Evolutionary conservation across 2,888 invertebrate genomes (phyloP).

Genomic region (Spatulosminthurus flaviceps): DNA sequence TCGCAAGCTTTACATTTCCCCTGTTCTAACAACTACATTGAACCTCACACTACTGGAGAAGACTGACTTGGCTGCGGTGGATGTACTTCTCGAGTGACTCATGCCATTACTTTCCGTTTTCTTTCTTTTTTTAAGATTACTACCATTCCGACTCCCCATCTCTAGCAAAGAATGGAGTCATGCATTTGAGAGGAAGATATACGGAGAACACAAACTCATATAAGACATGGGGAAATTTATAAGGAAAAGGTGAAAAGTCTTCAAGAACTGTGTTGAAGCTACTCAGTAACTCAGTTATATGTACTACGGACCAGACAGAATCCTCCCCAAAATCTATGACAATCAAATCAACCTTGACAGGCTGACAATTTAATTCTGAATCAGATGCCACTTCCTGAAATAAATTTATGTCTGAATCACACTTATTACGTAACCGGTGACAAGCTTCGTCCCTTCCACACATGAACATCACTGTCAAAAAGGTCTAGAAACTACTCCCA

Average conservation of each 20-base stretch:
- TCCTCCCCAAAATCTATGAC: background rate
- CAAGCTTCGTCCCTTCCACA: background rate
- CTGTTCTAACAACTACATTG: constrained; percentile 6
- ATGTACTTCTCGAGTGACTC: constrained; percentile 18
- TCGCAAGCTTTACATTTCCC: constrained; percentile 30
- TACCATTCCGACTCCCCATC: too few species aligned
- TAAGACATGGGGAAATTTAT: too few species aligned
- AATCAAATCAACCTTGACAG: constrained; percentile 15
- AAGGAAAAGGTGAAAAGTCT: too few species aligned
- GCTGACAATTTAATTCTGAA: constrained; percentile 19
- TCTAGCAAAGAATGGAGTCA: too few species aligned
- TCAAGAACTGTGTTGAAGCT: too few species aligned
- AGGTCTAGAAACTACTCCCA: background rate
- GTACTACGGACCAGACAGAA: too few species aligned
- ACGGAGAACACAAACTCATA: too few species aligned
- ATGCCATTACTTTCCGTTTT: constrained; percentile 1
- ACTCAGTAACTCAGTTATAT: too few species aligned
- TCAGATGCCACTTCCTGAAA: constrained; percentile 8
- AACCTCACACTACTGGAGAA: background rate
- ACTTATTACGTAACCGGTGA: background rate
- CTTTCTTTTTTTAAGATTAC: background rate
- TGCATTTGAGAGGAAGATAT: too few species aligned
- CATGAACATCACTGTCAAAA: background rate
- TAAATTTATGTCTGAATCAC: constrained; percentile 4
- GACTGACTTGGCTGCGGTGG: constrained; percentile 3